phyloP scores from a whole-genome alignment of 2,113 vertebrate species.

The Tetraodon nigroviridis region DNA sequence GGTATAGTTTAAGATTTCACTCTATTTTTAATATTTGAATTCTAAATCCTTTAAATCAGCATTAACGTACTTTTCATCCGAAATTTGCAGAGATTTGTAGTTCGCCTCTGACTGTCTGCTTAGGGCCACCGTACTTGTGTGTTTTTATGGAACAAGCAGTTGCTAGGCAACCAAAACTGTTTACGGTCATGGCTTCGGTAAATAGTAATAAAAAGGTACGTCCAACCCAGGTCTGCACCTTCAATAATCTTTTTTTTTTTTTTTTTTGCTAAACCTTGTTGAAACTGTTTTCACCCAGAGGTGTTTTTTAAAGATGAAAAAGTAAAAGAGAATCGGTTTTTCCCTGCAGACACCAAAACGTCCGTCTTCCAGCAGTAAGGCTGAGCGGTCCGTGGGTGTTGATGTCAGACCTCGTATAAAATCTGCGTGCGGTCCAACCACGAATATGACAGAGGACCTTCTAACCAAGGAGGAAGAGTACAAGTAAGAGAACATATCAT shows the following conservation, averaged over 20 bases:
- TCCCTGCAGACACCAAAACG: constrained; percentile 51
- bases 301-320: background rate
- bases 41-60: too few relatives aligned
- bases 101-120: constrained; percentile 1
- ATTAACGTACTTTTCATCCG: background rate
- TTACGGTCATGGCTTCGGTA: constrained; percentile 58
- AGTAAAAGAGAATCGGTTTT: background rate
- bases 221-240: background rate
- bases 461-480: constrained; percentile 81
- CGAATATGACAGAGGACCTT: constrained; percentile 58
- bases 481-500: constrained; percentile 72
- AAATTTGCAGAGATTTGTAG: background rate
- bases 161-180: constrained; percentile 59
- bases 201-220: constrained; percentile 18
- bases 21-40: too few relatives aligned
- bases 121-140: constrained; percentile 30
- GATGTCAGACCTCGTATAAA: constrained; percentile 24
- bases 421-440: constrained; percentile 40
- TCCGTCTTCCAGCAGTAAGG: constrained; percentile 20
- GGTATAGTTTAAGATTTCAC: too few relatives aligned
- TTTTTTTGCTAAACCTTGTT: background rate
- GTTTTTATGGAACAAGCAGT: constrained; percentile 11
- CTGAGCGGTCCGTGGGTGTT: constrained; percentile 25
- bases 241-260: constrained; percentile 16
- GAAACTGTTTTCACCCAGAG: background rate